Evolutionary conservation across 35 echinoderm and acorn worm species (phyloP).

Genomic region (Ptychodera flava): DNA sequence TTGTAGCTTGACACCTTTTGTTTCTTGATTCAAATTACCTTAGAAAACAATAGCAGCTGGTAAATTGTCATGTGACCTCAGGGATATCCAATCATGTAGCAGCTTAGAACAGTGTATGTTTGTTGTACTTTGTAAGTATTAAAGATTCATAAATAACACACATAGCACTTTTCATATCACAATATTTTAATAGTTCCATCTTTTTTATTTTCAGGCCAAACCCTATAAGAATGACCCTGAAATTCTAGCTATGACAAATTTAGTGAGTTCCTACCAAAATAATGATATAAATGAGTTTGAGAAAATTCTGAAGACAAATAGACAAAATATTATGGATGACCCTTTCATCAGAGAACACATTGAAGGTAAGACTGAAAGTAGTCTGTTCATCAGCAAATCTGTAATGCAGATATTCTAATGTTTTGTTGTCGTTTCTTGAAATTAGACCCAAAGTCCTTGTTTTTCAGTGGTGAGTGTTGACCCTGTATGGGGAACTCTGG

Average conservation of each 20-base stretch:
- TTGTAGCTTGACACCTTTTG: too few relatives aligned
- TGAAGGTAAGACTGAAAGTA: constrained; percentile 63
- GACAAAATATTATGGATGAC: constrained; percentile 99
- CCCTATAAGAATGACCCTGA: constrained; percentile 99
- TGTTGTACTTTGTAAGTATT: too few relatives aligned
- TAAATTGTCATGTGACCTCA: too few relatives aligned
- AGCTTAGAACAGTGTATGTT: too few relatives aligned
- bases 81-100: too few relatives aligned
- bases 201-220: too few relatives aligned
- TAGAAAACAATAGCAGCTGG: too few relatives aligned
- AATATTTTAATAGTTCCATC: too few relatives aligned
- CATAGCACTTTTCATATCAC: too few relatives aligned
- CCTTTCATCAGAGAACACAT: constrained; percentile 99
- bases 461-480: neutral
- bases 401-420: neutral
- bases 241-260: constrained; percentile 98
- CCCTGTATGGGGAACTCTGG: too few relatives aligned
- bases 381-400: neutral
- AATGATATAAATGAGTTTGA: constrained; percentile 99
- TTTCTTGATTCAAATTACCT: too few relatives aligned
- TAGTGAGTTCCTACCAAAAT: constrained; percentile 99
- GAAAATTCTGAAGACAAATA: constrained; percentile 95
- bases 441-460: neutral
- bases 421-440: neutral
- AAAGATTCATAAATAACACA: too few relatives aligned